Evolutionary conservation across 2,113 vertebrate species (phyloP).

Genomic region (Oryzias javanicus): DNA sequence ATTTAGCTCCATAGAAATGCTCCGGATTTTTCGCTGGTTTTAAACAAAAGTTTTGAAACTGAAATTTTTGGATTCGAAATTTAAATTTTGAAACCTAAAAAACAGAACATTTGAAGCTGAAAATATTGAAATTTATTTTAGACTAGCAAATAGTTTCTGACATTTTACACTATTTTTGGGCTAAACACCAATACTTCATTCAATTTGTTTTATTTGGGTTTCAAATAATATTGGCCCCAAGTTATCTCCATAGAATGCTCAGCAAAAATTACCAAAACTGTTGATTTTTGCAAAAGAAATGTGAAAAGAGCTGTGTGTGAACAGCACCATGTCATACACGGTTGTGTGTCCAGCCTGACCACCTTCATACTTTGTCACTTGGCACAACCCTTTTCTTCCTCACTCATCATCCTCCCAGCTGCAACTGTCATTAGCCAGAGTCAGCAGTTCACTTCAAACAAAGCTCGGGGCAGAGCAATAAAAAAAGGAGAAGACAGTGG

Average conservation of each 20-base stretch:
- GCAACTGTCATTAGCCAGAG: slow-evolving; percentile 56
- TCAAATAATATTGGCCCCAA: no score
- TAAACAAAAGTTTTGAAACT: no score
- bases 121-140: no score
- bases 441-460: slow-evolving; percentile 65
- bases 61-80: no score
- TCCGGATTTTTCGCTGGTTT: no score
- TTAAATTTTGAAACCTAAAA: no score
- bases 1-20: no score
- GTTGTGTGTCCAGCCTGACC: slow-evolving; percentile 25
- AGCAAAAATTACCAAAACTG: slow-evolving; percentile 6
- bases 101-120: no score
- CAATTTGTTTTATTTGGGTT: no score
- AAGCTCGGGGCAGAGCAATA: slow-evolving; percentile 59
- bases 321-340: slow-evolving; percentile 12
- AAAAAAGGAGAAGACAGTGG: slow-evolving; percentile 63
- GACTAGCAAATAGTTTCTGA: no score
- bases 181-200: no score
- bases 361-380: slow-evolving; percentile 35
- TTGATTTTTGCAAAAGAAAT: neutral
- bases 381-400: slow-evolving; percentile 31
- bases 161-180: no score
- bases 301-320: slow-evolving; percentile 12
- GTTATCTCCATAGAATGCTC: neutral
- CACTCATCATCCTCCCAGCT: slow-evolving; percentile 61